Evolutionary conservation across 2,113 vertebrate genomes (phyloP).

Genomic region (Phyllostomus discolor): DNA sequence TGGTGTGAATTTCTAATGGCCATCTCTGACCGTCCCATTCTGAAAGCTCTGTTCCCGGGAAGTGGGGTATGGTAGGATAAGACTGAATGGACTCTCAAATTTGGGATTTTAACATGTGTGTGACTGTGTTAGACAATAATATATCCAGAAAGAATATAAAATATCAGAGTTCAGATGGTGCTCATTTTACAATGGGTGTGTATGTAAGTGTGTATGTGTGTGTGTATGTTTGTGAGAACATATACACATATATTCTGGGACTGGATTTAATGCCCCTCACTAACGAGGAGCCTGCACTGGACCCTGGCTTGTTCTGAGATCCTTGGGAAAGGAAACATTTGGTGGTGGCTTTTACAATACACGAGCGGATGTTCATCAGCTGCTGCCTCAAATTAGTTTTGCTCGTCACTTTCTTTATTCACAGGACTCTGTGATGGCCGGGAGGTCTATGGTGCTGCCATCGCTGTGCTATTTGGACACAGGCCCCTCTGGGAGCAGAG

Average conservation of each 20-base stretch:
- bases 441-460: slow-evolving; percentile 6
- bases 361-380: slow-evolving; percentile 46
- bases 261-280: background rate
- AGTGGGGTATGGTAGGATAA: background rate
- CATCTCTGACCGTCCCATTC: background rate
- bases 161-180: background rate
- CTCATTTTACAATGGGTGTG: background rate
- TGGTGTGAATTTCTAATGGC: background rate
- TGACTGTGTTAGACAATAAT: background rate
- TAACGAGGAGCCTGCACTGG: background rate
- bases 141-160: background rate
- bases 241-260: too few species aligned
- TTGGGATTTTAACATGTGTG: background rate
- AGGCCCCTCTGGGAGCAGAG: slow-evolving; percentile 53
- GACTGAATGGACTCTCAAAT: background rate
- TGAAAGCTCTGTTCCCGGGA: background rate
- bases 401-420: slow-evolving; percentile 74
- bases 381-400: slow-evolving; percentile 74
- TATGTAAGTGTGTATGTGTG: background rate
- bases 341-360: slow-evolving; percentile 51
- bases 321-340: slow-evolving; percentile 65
- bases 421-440: slow-evolving; percentile 21
- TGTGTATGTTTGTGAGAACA: background rate
- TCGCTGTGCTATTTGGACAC: background rate
- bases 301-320: slow-evolving; percentile 40